A percentile compares a stretch with the other conserved stretches of the same genome.
phyloP scores from a whole-genome alignment of 2,888 invertebrate genomes.

The Sthenelais limicola region DNA sequence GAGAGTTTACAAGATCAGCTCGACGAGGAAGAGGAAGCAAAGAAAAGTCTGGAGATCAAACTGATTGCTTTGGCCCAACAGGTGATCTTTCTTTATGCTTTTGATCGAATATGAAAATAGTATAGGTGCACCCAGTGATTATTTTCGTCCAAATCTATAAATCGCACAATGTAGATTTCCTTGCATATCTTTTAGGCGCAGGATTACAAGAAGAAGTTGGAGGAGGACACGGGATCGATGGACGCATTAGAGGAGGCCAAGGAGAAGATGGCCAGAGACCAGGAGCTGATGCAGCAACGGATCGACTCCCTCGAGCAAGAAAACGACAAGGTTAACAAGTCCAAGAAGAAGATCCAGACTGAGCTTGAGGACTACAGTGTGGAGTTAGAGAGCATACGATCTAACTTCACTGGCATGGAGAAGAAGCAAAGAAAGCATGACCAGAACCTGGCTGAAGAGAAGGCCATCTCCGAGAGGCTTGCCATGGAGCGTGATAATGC shows the following conservation, averaged over 20 bases:
- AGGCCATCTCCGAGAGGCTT: conserved; percentile 75
- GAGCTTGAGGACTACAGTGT: conserved; percentile 97
- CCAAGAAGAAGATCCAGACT: conserved; percentile 97
- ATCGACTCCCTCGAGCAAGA: conserved; percentile 85
- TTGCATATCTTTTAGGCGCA: conserved; percentile 64
- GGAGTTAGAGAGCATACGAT: conserved; percentile 92
- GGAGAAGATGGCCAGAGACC: conserved; percentile 81
- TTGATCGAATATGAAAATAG: too few species aligned
- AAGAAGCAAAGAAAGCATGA: conserved; percentile 99
- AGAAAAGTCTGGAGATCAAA: conserved; percentile 87
- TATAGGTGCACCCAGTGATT: too few species aligned
- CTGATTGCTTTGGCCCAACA: conserved; percentile 67
- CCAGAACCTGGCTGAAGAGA: conserved; percentile 79
- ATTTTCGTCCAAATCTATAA: too few species aligned
- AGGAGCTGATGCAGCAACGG: conserved; percentile 82
- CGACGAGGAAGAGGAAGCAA: conserved; percentile 95
- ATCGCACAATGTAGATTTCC: too few species aligned
- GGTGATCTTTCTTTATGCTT: too few species aligned
- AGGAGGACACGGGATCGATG: conserved; percentile 88
- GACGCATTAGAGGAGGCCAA: conserved; percentile 91
- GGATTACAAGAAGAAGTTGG: conserved; percentile 89
- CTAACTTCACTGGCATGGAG: conserved; percentile 89
- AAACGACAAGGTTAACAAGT: conserved; percentile 95
- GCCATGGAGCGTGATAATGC: conserved; percentile 90
- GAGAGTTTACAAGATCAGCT: conserved; percentile 90